Evolutionary conservation across 2,888 invertebrate species (phyloP), one percentile per base, ranked within the genome.

Genomic region (Mystacides longicornis): DNA sequence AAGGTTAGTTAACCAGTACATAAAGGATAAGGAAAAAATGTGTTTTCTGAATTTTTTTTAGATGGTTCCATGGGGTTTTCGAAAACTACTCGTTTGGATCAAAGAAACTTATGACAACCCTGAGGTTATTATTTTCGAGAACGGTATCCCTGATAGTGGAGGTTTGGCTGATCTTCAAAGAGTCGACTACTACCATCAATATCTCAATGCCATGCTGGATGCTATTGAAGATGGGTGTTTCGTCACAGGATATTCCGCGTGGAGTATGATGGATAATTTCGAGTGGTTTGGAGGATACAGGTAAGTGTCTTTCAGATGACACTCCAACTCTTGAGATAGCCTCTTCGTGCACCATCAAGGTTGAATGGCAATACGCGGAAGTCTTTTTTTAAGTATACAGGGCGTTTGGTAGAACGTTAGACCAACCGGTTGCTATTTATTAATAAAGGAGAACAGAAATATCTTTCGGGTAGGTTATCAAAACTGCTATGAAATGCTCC

Each of bases 11-110:
- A 31, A 31, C 14, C 9, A 31, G 9, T 31, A 11, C 14, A 31
- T 31, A 23, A 23, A 16, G 11, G 21, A 42, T 21, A 7, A n/a
- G n/a, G n/a, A n/a, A n/a, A n/a, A n/a, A n/a, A n/a, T n/a, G n/a
- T n/a, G n/a, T n/a, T n/a, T n/a, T n/a, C 31, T 18, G 1, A 23
- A 45, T 52, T 22, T n/a, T 21, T 48, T 49, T 3, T 23, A 84
- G 84, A 75, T 80, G 23, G 81, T 81, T 2, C 86, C 86, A 1
- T 80, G 81, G 75, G 86, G 86, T 19, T 79, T 87, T 67, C 75
- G 81, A 53, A 80, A 81, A 62, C 66, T 81, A 2, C 65, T 87
- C 18, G 81, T 80, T 67, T 85, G 81, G 79, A 73, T 86, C 19
- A 79, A 76, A 61, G 68, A 69, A 1, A 73, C 75, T 20, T 86